A percentile compares a stretch with the other conserved stretches of the same genome.
phyloP scores from a whole-genome alignment of 2,797 vertebrate species.

The Sebastes jordani region DNA sequence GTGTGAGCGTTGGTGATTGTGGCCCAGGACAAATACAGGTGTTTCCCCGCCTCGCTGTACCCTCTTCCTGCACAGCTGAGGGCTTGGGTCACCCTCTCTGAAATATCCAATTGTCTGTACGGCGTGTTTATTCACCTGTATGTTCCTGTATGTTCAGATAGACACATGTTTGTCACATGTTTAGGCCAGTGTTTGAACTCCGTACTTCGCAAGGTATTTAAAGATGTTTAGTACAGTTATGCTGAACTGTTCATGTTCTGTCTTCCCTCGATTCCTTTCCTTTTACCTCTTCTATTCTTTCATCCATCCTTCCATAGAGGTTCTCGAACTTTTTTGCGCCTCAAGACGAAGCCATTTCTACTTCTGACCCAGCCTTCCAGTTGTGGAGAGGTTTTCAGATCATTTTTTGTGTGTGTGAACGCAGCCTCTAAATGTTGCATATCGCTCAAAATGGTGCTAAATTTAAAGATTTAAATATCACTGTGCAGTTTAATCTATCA shows the following conservation, averaged over 20 bases:
- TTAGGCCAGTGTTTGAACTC: not conserved
- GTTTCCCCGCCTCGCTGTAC: constrained; percentile 73
- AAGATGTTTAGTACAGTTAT: not conserved
- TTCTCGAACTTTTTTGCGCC: not conserved
- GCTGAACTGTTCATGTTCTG: not conserved
- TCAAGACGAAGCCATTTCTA: not conserved
- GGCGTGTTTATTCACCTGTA: constrained; percentile 55
- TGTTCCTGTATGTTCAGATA: constrained; percentile 15
- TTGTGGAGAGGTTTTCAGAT: not conserved
- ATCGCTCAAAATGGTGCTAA: not conserved
- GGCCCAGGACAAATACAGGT: constrained; percentile 80
- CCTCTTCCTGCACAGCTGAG: constrained; percentile 75
- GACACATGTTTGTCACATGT: not conserved
- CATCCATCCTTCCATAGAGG: not conserved
- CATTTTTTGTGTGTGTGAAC: not conserved
- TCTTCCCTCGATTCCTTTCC: not conserved
- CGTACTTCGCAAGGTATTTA: not conserved
- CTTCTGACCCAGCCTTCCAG: not conserved
- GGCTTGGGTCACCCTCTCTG: constrained; percentile 25
- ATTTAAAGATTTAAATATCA: not conserved
- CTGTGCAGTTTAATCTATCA: not conserved
- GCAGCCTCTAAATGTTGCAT: not conserved
- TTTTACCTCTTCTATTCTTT: not conserved
- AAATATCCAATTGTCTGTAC: constrained; percentile 38
- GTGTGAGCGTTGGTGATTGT: constrained; percentile 71